Evolutionary conservation across 2,797 vertebrate species (phyloP).

Genomic region (Podarcis siculus): DNA sequence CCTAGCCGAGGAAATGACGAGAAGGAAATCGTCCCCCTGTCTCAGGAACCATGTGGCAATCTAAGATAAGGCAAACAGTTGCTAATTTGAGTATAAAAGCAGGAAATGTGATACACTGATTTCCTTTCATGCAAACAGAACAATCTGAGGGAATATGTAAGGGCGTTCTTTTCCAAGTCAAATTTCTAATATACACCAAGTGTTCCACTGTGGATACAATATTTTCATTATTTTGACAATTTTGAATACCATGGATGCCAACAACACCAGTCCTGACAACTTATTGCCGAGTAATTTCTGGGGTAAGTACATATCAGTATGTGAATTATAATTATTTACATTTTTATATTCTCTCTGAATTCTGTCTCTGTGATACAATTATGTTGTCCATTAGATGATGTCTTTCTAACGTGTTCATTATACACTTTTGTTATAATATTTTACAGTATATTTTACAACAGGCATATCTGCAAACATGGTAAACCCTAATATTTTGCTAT

Average conservation of each 20-base stretch:
- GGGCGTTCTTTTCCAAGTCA: constrained; percentile 64
- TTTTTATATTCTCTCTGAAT: not conserved
- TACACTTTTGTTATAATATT: not conserved
- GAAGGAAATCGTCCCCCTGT: constrained; percentile 88
- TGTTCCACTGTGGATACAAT: constrained; percentile 61
- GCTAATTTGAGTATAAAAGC: constrained; percentile 93
- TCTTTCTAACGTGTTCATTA: not conserved
- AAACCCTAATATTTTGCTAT: not conserved
- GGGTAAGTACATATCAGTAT: constrained; percentile 83
- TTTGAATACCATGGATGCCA: constrained; percentile 88
- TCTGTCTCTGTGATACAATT: not conserved
- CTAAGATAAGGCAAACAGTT: constrained; percentile 92
- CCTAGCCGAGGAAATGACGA: constrained; percentile 88
- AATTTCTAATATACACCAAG: constrained; percentile 63
- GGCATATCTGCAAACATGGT: not conserved
- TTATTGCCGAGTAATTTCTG: constrained; percentile 87
- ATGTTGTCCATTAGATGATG: not conserved
- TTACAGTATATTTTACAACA: not conserved
- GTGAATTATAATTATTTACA: constrained; percentile 2
- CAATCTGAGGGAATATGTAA: constrained; percentile 69
- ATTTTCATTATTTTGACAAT: constrained; percentile 50
- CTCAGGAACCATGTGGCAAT: constrained; percentile 92
- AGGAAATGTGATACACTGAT: constrained; percentile 94
- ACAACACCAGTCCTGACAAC: constrained; percentile 78
- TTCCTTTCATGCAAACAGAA: constrained; percentile 93